phyloP scores from a whole-genome alignment of 2,113 vertebrate species.

The Labeo rohita region DNA sequence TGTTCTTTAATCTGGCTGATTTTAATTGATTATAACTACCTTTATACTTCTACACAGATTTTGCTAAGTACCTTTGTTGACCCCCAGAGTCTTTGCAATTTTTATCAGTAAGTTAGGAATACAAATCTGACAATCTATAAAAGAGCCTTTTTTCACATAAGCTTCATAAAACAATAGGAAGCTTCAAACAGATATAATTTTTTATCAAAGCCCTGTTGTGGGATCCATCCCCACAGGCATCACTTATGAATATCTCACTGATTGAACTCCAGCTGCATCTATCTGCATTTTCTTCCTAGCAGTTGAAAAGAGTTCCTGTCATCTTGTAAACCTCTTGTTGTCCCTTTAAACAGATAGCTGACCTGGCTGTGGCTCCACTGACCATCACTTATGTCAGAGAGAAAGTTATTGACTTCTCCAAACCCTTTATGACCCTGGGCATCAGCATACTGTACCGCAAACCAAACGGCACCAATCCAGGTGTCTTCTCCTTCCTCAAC shows the following conservation, averaged over 20 bases:
- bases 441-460: conserved; percentile 98
- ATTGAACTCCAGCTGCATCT: not conserved
- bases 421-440: conserved; percentile 97
- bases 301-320: not conserved
- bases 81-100: not conserved
- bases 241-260: conserved; percentile 8
- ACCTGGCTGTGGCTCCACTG: conserved; percentile 93
- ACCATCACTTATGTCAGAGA: conserved; percentile 98
- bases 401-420: conserved; percentile 98
- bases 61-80: not conserved
- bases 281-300: not conserved
- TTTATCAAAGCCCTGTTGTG: not conserved
- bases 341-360: conserved; percentile 82
- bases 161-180: not conserved
- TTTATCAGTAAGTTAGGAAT: not conserved
- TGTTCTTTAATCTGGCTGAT: not conserved
- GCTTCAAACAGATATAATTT: not conserved
- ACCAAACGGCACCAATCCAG: conserved; percentile 96
- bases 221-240: not conserved
- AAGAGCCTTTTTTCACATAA: not conserved
- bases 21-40: not conserved
- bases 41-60: not conserved
- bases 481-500: conserved; percentile 96
- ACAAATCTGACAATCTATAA: not conserved
- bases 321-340: not conserved